Base-by-base conservation (phyloP, 2,113 vertebrate genomes). In the Uria lomvia region DNA sequence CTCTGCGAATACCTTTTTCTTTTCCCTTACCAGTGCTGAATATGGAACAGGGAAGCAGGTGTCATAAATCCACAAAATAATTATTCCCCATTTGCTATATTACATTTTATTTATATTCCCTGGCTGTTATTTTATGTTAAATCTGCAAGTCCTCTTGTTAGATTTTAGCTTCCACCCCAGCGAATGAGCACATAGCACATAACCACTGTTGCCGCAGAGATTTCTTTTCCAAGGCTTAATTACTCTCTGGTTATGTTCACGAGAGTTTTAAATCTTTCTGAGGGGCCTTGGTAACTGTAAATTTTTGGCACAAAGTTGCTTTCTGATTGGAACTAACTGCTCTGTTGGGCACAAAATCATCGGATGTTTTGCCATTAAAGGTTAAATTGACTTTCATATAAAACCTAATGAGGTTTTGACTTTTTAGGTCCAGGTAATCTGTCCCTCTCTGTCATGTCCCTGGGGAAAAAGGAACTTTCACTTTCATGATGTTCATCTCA, bases 41-140 rank as follows among this genome's bases (percentile, higher is more conserved):
- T 94, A 75, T 68, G 71, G 75, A 95, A 76, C 4, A 9, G 88
- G 62, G 88, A 96, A 96, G 76, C 92, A 96, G 63, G 85, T 96
- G 91, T 91, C 83, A 92, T 97, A 97, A 97, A 97, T 97, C 91
- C 81, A 96, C 84, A 90, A 79, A 96, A 88, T 96, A 96, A 97
- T 97, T 97, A 94, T 95, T 97, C 96, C 90, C 95, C 38, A 34
- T 94, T 95, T 97, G 92, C 91, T 96, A 20, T 88, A 76, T 85
- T 95, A 92, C 53, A 82, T 91, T 96, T 96, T 96, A 96, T 96
- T 97, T 97, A 88, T 97, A 94, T 85, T 88, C 75, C 70, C 92
- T 96, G 32, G 55, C 70, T 96, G 88, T 95, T 97, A 87, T 58
- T 97, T 96, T 93, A 83, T 86, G 80, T 95, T 94, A 86, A 97